phyloP scores from a whole-genome alignment of 2,797 vertebrate genomes.

The Poliocrania exsul region DNA sequence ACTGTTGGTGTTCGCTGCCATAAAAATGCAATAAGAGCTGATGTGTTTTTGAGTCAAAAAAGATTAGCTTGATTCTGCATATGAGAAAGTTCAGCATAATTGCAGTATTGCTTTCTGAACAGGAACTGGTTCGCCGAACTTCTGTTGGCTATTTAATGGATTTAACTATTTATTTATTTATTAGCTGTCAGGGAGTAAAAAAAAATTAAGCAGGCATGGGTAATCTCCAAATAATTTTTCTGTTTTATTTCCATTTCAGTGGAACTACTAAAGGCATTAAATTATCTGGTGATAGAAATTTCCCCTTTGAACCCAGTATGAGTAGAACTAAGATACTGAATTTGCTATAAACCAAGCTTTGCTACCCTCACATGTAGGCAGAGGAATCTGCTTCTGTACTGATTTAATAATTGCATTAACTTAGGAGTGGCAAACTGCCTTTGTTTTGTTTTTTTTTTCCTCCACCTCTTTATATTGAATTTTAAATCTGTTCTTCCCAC shows the following conservation, averaged over 20 bases:
- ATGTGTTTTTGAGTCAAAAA: not conserved
- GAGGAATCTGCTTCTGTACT: not conserved
- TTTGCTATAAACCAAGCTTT: not conserved
- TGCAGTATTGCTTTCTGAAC: not conserved
- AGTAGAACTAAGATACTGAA: not conserved
- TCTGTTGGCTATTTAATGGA: not conserved
- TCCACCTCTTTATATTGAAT: not conserved
- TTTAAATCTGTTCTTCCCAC: constrained; percentile 1
- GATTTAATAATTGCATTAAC: not conserved
- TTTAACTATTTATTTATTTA: not conserved
- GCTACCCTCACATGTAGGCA: not conserved
- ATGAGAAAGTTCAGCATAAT: not conserved
- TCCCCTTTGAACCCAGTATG: not conserved
- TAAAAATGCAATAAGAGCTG: not conserved
- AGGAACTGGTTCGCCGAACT: not conserved
- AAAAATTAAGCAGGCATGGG: not conserved
- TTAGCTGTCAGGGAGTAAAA: not conserved
- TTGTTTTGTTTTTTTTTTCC: not conserved
- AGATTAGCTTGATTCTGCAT: not conserved
- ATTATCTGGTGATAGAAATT: not conserved
- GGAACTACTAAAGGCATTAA: not conserved
- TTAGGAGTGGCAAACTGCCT: not conserved
- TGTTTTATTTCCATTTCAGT: not conserved
- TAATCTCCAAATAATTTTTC: not conserved
- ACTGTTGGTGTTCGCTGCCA: not conserved